Conservation (phyloP, 2,888 invertebrate species). For the Ennomos quercinarius region DNA sequence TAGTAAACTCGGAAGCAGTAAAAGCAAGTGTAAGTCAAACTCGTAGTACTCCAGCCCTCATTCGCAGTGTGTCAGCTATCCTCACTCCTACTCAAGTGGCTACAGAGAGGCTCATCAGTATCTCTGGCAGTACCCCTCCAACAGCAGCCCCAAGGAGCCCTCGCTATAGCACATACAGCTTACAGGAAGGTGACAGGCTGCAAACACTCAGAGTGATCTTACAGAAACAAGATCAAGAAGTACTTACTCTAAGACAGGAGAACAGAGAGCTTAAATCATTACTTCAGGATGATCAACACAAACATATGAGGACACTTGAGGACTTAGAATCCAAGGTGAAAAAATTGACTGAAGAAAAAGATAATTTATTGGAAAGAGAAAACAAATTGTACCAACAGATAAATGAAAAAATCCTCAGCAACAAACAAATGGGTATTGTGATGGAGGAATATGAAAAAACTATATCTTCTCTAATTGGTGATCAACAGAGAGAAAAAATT, state of each 20-base stretch:
- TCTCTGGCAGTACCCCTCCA: slow-evolving; percentile 72
- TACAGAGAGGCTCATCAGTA: slow-evolving; percentile 73
- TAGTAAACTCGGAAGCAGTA: slow-evolving; percentile 60
- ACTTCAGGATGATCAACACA: slow-evolving; percentile 67
- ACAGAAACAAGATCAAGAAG: slow-evolving; percentile 75
- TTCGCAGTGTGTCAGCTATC: slow-evolving; percentile 76
- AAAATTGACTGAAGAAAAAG: slow-evolving; percentile 68
- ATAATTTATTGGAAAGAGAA: slow-evolving; percentile 61
- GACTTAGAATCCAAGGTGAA: slow-evolving; percentile 65
- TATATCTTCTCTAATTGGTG: slow-evolving; percentile 89
- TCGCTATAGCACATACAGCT: slow-evolving; percentile 52
- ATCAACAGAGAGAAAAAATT: slow-evolving; percentile 88
- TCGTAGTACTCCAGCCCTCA: slow-evolving; percentile 64
- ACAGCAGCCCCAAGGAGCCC: slow-evolving; percentile 71
- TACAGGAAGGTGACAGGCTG: slow-evolving; percentile 64
- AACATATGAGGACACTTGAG: slow-evolving; percentile 60
- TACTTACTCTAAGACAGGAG: slow-evolving; percentile 67
- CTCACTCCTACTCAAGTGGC: slow-evolving; percentile 71
- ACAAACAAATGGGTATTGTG: slow-evolving; percentile 87
- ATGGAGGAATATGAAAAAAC: slow-evolving; percentile 93
- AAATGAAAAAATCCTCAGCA: slow-evolving; percentile 67
- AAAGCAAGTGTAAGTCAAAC: slow-evolving; percentile 48
- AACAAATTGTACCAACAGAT: slow-evolving; percentile 67
- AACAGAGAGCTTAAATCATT: slow-evolving; percentile 70
- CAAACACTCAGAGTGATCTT: slow-evolving; percentile 68